Evolutionary conservation across 2,797 vertebrate genomes (phyloP).

Genomic region (Eulemur mongoz): DNA sequence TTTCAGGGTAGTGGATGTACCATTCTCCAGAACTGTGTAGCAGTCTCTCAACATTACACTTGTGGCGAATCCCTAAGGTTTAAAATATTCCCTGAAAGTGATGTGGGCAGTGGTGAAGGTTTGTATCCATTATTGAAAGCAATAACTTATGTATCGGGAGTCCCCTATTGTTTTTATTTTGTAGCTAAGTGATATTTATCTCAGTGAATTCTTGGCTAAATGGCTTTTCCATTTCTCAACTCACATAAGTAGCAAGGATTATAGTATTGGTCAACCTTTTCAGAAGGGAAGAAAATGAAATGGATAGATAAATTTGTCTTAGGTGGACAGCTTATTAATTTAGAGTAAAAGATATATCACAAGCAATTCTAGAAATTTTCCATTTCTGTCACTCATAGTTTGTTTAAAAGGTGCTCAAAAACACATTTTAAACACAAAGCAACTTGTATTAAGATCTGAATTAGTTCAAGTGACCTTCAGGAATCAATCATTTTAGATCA

Average conservation of each 20-base stretch:
- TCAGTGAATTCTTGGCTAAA: neutral
- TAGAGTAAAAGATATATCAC: neutral
- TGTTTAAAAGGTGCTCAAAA: neutral
- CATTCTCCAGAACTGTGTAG: neutral
- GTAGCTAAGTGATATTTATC: neutral
- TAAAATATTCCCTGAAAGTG: neutral
- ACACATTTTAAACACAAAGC: slow-evolving; percentile 31
- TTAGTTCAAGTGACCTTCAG: slow-evolving; percentile 41
- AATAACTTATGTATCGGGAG: neutral
- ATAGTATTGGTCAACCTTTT: neutral
- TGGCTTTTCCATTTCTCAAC: neutral
- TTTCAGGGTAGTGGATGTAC: neutral
- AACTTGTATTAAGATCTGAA: slow-evolving; percentile 19
- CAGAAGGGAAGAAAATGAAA: neutral
- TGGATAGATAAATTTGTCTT: neutral
- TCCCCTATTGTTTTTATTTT: neutral
- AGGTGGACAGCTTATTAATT: neutral
- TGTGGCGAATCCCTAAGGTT: neutral
- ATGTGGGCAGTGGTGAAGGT: neutral
- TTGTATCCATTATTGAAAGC: neutral
- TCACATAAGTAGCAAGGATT: neutral
- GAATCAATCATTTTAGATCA: slow-evolving; percentile 29
- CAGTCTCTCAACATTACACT: neutral
- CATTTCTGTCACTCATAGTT: neutral
- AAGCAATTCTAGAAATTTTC: slow-evolving; percentile 14